phyloP scores from a whole-genome alignment of 2,797 vertebrate species.

The Cyprinodon diabolis region DNA sequence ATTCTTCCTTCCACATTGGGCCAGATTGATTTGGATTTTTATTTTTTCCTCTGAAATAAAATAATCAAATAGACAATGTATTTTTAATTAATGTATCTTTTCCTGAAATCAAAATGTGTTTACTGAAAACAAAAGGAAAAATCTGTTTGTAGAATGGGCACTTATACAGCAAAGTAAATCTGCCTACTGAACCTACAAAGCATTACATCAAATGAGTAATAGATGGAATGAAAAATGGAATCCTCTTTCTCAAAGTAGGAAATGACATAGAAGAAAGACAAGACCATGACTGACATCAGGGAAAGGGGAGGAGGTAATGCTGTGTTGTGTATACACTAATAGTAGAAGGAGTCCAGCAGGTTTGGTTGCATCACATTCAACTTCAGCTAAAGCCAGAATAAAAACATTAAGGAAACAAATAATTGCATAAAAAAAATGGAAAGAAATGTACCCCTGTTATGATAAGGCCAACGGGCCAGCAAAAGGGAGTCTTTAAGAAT shows the following conservation, averaged over 20 bases:
- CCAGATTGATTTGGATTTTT: not conserved
- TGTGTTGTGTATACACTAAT: not conserved
- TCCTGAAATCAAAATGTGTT: not conserved
- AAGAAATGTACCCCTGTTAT: not conserved
- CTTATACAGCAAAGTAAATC: not conserved
- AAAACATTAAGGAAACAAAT: not conserved
- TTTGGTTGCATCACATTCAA: conserved; percentile 6
- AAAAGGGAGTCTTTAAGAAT: not conserved
- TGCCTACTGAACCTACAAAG: no score
- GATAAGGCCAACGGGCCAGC: not conserved
- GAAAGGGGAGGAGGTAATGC: not conserved
- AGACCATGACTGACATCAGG: not conserved
- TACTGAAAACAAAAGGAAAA: not conserved
- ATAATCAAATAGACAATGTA: not conserved
- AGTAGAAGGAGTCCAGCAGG: not conserved
- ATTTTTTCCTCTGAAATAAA: not conserved
- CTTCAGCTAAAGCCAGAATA: not conserved
- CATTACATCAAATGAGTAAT: not conserved
- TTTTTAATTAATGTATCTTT: not conserved
- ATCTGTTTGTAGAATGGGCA: not conserved
- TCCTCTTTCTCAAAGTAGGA: not conserved
- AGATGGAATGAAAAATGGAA: not conserved
- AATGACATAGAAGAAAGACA: not conserved
- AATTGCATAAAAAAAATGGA: not conserved
- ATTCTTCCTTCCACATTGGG: not conserved